These are phyloP conservation scores for Brachionus paranguensis DNA, from an alignment of 1,140 invertebrate species.

Conservation along the genomic window DNA sequence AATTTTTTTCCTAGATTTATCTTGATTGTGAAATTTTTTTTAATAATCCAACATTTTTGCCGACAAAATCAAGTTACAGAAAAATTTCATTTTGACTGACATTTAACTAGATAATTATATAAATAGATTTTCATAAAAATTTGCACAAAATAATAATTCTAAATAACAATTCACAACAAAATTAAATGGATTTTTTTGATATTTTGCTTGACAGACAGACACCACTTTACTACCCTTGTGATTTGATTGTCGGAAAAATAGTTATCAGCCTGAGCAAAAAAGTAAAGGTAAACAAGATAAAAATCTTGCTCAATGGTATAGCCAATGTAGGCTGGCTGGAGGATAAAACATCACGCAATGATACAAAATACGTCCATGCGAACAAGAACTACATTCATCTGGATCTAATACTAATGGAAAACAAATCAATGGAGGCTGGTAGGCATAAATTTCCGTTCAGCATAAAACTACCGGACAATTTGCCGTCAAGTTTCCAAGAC, in stretches of 20 bases:
- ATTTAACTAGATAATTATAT: not conserved
- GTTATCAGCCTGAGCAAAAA: not conserved
- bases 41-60: not conserved
- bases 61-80: not conserved
- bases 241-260: not conserved
- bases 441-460: conserved; percentile 56
- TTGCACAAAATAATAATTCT: not conserved
- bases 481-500: conserved; percentile 58
- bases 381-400: not conserved
- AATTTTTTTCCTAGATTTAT: no score
- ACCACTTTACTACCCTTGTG: not conserved
- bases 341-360: not conserved
- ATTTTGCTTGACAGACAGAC: not conserved
- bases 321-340: not conserved
- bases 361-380: not conserved
- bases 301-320: not conserved
- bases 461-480: conserved; percentile 54
- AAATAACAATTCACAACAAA: not conserved
- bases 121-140: not conserved
- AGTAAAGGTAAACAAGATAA: not conserved
- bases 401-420: not conserved
- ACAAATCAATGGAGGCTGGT: conserved; percentile 48
- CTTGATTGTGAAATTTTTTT: not conserved
- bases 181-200: not conserved
- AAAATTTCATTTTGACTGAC: not conserved